phyloP scores from a whole-genome alignment of 92 coral and sea anemone species.

The Paragorgia papillata region DNA sequence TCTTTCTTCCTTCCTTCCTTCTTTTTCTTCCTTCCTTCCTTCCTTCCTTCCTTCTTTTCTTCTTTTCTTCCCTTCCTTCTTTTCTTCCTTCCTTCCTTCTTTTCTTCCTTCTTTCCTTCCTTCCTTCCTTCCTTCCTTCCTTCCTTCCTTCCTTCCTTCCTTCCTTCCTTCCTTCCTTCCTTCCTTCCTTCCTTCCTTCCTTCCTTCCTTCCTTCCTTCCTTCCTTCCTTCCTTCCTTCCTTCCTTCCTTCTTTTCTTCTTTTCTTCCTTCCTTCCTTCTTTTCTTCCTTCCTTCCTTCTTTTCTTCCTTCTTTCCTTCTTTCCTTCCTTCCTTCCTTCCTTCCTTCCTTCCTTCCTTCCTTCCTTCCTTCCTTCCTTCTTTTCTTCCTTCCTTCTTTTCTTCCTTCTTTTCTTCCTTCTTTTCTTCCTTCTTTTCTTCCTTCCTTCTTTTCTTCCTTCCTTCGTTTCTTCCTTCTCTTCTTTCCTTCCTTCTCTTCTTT shows the following conservation, averaged over 20 bases:
- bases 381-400: neutral
- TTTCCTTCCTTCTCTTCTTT: neutral
- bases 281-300: neutral
- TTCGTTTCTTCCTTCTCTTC: too few relatives aligned
- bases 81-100: neutral
- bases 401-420: constrained; percentile 3
- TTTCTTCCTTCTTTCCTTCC: neutral
- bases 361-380: neutral
- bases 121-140: neutral
- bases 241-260: neutral
- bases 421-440: constrained; percentile 2
- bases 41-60: neutral
- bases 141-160: neutral
- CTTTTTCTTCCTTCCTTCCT: neutral
- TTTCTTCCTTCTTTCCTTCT: neutral
- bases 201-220: neutral
- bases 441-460: neutral
- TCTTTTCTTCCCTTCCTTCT: neutral
- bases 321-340: neutral
- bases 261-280: neutral
- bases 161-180: neutral
- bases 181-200: neutral
- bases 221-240: neutral
- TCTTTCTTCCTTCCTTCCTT: neutral
- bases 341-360: neutral